Evolutionary conservation across 2,113 vertebrate genomes (phyloP).

Genomic region (Jacana jacana): DNA sequence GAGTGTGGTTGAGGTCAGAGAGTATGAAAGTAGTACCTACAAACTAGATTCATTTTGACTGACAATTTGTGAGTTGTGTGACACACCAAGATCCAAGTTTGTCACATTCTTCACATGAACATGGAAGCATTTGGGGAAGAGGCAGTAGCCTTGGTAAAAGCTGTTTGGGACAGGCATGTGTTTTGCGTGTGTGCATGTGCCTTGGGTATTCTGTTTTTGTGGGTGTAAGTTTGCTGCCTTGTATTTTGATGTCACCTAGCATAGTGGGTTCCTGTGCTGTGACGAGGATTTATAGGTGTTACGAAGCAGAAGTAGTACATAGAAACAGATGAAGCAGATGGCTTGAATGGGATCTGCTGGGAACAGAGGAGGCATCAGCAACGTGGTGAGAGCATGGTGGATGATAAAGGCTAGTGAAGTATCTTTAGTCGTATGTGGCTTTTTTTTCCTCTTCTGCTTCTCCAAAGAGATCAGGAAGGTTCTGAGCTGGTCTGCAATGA

Average conservation of each 20-base stretch:
- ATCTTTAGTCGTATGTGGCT: not conserved
- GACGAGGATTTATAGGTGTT: not conserved
- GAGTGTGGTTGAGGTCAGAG: not conserved
- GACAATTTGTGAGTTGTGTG: not conserved
- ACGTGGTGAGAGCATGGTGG: not conserved
- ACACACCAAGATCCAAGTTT: not conserved
- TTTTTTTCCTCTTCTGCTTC: not conserved
- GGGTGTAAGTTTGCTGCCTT: not conserved
- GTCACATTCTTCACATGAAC: not conserved
- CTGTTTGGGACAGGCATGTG: not conserved
- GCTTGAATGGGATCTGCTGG: not conserved
- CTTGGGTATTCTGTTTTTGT: not conserved
- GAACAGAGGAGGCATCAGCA: not conserved
- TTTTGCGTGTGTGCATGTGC: not conserved
- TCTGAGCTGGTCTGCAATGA: not conserved
- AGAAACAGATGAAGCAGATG: not conserved
- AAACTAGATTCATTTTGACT: not conserved
- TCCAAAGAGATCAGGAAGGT: not conserved
- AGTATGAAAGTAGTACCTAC: not conserved
- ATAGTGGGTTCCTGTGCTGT: not conserved
- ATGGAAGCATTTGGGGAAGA: not conserved
- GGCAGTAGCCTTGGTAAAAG: not conserved
- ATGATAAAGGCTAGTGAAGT: not conserved
- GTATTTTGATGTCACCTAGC: not conserved
- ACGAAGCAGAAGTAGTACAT: not conserved